Base-by-base conservation (phyloP, 2,797 vertebrate genomes). In the Lateolabrax maculatus region DNA sequence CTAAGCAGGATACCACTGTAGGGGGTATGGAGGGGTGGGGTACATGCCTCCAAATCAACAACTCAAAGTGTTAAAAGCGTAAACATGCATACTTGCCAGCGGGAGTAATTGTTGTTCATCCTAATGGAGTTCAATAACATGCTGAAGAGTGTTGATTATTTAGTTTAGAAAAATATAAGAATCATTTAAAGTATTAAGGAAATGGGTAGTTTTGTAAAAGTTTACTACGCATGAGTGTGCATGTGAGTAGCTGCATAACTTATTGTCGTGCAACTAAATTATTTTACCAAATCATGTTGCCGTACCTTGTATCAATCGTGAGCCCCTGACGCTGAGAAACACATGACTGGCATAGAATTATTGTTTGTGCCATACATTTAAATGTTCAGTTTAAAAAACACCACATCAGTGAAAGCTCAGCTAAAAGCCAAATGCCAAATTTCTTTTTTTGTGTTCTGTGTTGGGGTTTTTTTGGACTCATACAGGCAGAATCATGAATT, bases 1-100 rank as follows among this genome's bases (percentile, higher is more conserved):
- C 81, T 75, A 77, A 87, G 86, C 84, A 89, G 84, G 86, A 74
- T 87, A 64, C 34, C 83, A 53, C 82, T 77, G 86, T 53, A 76
- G 85, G 79, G 72, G 85, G 84, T 73, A 36, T 19, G 66, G 63
- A 48, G 56, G 68, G 76, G 37, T 62, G 67, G 83, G 71, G 62
- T 61, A 31, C 62, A 67, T 77, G 80, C 64, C 80, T 89, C 61
- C 43, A 72, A 78, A 89, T 89, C 83, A 81, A 74, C 85, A 93
- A 86, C 86, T 92, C 75, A 90, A 85, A 90, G 78, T 85, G 56
- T 88, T 88, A 68, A 73, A 83, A 84, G 77, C 6, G 48, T 79
- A 87, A 89, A 90, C 80, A 89, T 61, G 62, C 71, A 31, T 36
- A 31, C 29, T 51, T 2, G 6, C 75, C 39, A 71, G 53, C 9